These are phyloP conservation scores for Drosophila pachea DNA, from an alignment of 1,140 invertebrate species.

Conservation along the genomic window DNA sequence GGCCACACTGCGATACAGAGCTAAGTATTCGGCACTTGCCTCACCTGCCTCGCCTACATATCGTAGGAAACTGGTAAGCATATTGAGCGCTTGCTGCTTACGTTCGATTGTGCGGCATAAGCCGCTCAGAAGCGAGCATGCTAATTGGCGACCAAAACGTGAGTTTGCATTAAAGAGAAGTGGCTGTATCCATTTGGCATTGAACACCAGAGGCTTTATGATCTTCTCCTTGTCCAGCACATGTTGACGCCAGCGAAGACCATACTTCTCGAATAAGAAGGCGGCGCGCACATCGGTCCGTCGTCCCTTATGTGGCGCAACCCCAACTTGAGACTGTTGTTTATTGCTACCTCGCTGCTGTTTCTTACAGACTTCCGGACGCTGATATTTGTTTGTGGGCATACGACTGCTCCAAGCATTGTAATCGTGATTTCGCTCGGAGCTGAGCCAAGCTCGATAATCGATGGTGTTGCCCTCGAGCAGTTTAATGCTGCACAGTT, in stretches of 20 bases:
- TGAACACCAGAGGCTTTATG: constrained; percentile 62
- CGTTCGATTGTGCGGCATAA: constrained; percentile 82
- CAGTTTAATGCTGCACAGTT: constrained; percentile 80
- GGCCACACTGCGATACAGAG: constrained; percentile 91
- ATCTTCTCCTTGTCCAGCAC: constrained; percentile 62
- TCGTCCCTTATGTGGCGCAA: constrained; percentile 33
- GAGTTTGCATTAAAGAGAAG: constrained; percentile 95
- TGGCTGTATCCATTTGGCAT: constrained; percentile 89
- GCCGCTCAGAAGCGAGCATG: constrained; percentile 92
- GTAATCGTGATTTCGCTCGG: constrained; percentile 86
- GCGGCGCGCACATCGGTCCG: constrained; percentile 79
- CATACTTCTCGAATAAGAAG: constrained; percentile 90
- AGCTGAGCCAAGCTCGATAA: constrained; percentile 87
- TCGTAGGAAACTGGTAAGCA: constrained; percentile 92
- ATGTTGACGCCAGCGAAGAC: constrained; percentile 81
- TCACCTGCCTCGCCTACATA: constrained; percentile 92
- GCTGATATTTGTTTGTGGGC: constrained; percentile 44
- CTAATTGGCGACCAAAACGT: constrained; percentile 90
- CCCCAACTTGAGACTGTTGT: neutral
- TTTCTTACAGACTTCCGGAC: constrained; percentile 8
- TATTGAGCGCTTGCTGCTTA: constrained; percentile 85
- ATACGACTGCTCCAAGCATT: constrained; percentile 82
- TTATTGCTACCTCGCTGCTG: constrained; percentile 17
- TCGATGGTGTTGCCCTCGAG: constrained; percentile 85
- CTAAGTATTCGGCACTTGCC: constrained; percentile 93